phyloP scores from a whole-genome alignment of 2,888 invertebrate genomes.

The Hecatera dysodea region DNA sequence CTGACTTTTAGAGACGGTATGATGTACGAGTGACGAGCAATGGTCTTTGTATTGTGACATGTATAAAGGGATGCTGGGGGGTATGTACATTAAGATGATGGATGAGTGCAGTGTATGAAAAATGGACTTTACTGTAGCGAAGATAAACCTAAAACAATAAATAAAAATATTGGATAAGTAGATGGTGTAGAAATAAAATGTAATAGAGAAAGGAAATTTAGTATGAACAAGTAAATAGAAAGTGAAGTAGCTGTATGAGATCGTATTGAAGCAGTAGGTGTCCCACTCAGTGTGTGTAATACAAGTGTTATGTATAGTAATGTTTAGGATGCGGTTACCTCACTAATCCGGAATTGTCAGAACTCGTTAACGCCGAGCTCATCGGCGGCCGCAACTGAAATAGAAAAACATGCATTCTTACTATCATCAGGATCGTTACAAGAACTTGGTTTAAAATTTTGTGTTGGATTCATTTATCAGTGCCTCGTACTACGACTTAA shows the following conservation, averaged over 20 bases:
- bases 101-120: constrained; percentile 79
- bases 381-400: constrained; percentile 89
- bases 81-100: constrained; percentile 78
- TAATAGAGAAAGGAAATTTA: constrained; percentile 53
- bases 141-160: constrained; percentile 90
- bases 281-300: constrained; percentile 50
- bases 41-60: constrained; percentile 78
- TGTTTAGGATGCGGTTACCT: constrained; percentile 78
- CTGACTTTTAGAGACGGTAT: constrained; percentile 73
- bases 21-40: constrained; percentile 72
- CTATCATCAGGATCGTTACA: neutral
- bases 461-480: neutral
- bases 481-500: neutral
- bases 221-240: constrained; percentile 54
- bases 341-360: constrained; percentile 91
- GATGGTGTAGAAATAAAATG: constrained; percentile 55
- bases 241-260: constrained; percentile 58
- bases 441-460: neutral
- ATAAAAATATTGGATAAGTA: constrained; percentile 68
- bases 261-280: constrained; percentile 62
- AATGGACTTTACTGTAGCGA: constrained; percentile 83
- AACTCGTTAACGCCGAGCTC: constrained; percentile 87
- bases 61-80: constrained; percentile 75
- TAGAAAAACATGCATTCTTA: constrained; percentile 45
- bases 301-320: constrained; percentile 48